Base-by-base conservation (phyloP, 1,140 invertebrate genomes). In the Lysiphlebus fabarum region DNA sequence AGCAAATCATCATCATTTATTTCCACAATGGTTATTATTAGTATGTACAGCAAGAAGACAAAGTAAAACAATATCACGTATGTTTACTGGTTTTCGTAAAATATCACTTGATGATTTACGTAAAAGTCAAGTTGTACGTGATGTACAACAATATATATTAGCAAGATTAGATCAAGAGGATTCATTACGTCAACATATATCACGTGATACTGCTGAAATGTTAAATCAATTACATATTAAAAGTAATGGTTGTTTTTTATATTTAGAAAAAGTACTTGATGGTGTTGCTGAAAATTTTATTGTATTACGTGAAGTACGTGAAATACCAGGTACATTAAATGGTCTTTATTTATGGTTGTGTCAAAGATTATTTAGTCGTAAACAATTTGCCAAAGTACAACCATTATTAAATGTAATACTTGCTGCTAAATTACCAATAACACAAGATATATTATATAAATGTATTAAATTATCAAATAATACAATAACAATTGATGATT, bases 211-310 rank as follows among this genome's bases (percentile, higher is more conserved):
- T 1, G 94, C 95, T 0, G 93, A 96, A 65, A 95, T 95, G 78
- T 79, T 98, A 7, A 96, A 98, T 76, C 93, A 96, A 68, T 81
- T 98, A 7, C 89, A 97, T 69, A 97, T 98, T 63, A 98, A 98
- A 75, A 95, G 93, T 70, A 96, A 97, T 73, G 95, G 95, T 17
- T 98, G 95, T 71, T 91, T 98, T 66, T 81, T 98, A 1, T 98
- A 97, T 68, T 76, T 98, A 58, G 93, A 97, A 74, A 93, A 93
- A 75, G 91, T 95, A 4, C 77, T 97, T 33, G 93, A 97, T 67
- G 93, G 93, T 0, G 92, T 97, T 0, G 89, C 91, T 1, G 93
- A 97, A 64, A 92, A 90, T 64, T 96, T 94, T 70, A 95, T 98
- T 58, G 90, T 93, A 8, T 79, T 97, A 33, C 81, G 92, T 1